Evolutionary conservation across 2,888 invertebrate species (phyloP), one percentile per base, ranked within the genome.

Genomic region (Diarsia rubi): DNA sequence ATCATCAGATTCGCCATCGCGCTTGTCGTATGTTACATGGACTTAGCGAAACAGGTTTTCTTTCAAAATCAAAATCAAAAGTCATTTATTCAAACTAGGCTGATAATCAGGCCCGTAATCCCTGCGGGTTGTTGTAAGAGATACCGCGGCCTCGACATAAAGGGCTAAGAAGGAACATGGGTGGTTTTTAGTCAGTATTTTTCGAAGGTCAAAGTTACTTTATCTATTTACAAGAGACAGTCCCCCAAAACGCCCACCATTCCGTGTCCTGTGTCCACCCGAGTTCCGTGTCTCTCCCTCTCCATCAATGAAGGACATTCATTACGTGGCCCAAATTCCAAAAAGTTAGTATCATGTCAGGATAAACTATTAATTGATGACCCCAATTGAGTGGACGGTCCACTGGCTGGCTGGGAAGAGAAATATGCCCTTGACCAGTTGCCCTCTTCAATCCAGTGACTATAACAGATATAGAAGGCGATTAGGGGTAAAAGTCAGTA

Each of bases 281-380:
- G n/a, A n/a, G n/a, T n/a, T 47, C 1, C 57, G 57, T 57, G 24
- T 8, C 8, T 27, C 8, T 57, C 6, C 9, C 59, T 19, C 4
- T 59, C 31, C 19, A 31, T 59, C 19, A 19, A 42, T 16, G 5
- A 16, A n/a, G 11, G 24, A 24, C 21, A 37, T 14, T 49, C 8
- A 47, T 37, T 21, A 27, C 8, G 47, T 42, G 37, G 3, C 8
- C 19, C 27, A 47, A 19, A 60, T 74, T 47, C 37, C 8, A 37
- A 37, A 8, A 37, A 37, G 37, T 37, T 37, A 37, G 37, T 37
- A 37, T 37, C 37, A 37, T 37, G 37, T 37, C 8, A 8, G 37
- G 37, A 37, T 37, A 37, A 37, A 19, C 27, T 37, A 16, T 52
- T 57, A 75, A 69, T 78, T 69, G 49, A 49, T 78, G 44, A 6